phyloP scores from a whole-genome alignment of 2,888 invertebrate species.

The Hermaeophaga mercurialis region DNA sequence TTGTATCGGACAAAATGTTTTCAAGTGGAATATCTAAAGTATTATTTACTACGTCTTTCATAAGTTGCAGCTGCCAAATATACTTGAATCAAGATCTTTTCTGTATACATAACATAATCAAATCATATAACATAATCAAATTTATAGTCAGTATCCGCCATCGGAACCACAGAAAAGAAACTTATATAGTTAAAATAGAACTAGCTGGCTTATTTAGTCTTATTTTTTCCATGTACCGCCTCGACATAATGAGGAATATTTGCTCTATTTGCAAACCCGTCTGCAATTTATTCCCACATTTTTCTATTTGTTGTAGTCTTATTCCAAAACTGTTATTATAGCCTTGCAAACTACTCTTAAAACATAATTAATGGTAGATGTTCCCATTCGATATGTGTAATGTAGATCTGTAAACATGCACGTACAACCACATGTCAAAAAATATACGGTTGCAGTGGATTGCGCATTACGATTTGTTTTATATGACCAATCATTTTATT shows the following conservation, averaged over 20 bases:
- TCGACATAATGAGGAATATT: conserved; percentile 22
- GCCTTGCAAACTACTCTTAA: conserved; percentile 9
- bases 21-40: background rate
- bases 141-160: conserved; percentile 17
- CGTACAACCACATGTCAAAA: too few relatives aligned
- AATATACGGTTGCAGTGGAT: too few relatives aligned
- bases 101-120: too few relatives aligned
- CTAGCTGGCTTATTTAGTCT: conserved; percentile 5
- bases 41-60: conserved; percentile 1
- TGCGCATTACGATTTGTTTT: too few relatives aligned
- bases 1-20: too few relatives aligned
- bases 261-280: background rate
- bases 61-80: background rate
- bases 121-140: conserved; percentile 15
- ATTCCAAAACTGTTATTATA: conserved; percentile 1
- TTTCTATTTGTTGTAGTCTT: background rate
- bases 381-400: conserved; percentile 9
- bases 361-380: conserved; percentile 4
- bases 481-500: too few relatives aligned
- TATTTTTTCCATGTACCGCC: conserved; percentile 15
- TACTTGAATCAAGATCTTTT: conserved; percentile 14
- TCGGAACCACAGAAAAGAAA: conserved; percentile 14
- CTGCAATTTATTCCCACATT: background rate
- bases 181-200: conserved; percentile 18
- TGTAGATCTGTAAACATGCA: conserved; percentile 22